phyloP scores from a whole-genome alignment of 2,113 vertebrate species.

The Salminus brasiliensis region DNA sequence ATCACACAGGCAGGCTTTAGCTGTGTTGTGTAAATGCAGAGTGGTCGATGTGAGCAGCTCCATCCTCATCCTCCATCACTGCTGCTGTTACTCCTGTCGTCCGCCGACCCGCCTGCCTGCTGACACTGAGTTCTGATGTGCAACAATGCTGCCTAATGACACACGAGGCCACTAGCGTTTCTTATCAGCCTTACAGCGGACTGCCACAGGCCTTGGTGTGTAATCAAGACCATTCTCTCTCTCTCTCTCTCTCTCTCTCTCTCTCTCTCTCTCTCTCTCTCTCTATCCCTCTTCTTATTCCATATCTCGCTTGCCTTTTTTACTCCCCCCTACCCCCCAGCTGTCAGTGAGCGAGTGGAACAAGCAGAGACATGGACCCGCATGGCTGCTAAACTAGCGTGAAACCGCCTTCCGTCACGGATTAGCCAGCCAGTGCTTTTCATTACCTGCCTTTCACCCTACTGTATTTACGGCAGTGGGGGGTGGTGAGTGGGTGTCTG shows the following conservation, averaged over 20 bases:
- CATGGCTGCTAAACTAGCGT: constrained; percentile 65
- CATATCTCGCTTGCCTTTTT: no score
- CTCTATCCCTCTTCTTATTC: no score
- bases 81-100: constrained; percentile 2
- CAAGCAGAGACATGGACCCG: constrained; percentile 38
- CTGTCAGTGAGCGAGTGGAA: constrained; percentile 46
- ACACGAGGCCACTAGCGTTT: constrained; percentile 22
- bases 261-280: constrained; percentile 25
- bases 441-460: constrained; percentile 73
- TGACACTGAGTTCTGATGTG: constrained; percentile 22
- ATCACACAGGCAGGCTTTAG: no score
- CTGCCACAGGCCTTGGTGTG: constrained; percentile 40
- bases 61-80: constrained; percentile 23
- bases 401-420: constrained; percentile 67
- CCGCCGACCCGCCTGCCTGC: constrained; percentile 18
- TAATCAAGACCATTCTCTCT: constrained; percentile 35
- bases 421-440: constrained; percentile 61
- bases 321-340: no score
- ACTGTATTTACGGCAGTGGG: constrained; percentile 70
- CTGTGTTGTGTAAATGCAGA: background rate
- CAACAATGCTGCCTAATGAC: constrained; percentile 49
- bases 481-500: constrained; percentile 10
- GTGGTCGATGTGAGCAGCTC: background rate
- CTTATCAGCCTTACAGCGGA: constrained; percentile 45
- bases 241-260: constrained; percentile 14